Conservation (phyloP, 2,888 invertebrate genomes). For the Acanthoscelides obtectus region DNA sequence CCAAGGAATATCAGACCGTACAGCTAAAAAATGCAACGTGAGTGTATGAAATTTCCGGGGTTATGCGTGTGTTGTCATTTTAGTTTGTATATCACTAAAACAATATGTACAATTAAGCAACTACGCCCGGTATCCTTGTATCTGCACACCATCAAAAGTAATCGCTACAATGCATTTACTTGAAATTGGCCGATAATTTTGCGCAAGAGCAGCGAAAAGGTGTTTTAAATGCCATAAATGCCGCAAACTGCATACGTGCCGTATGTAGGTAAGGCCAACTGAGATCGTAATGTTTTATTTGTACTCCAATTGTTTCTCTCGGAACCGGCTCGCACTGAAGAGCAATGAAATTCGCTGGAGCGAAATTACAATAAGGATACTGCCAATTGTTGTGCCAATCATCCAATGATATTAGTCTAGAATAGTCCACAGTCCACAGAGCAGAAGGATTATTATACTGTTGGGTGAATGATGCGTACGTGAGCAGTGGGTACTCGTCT, state of each 20-base stretch:
- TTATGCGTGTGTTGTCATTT: too few species aligned
- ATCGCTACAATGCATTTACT: neutral
- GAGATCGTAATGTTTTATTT: neutral
- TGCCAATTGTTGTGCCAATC: slow-evolving; percentile 34
- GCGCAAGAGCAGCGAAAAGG: neutral
- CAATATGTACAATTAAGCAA: too few species aligned
- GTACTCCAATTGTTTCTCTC: neutral
- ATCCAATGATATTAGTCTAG: slow-evolving; percentile 28
- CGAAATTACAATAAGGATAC: slow-evolving; percentile 33
- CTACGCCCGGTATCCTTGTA: neutral
- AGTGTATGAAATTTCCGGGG: too few species aligned
- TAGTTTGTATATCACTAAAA: too few species aligned
- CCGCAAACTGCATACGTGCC: neutral
- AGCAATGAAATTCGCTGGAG: slow-evolving; percentile 29
- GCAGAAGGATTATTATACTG: neutral
- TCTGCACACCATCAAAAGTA: neutral
- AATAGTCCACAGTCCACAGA: neutral
- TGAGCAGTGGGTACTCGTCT: too few species aligned
- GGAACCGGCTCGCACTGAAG: slow-evolving; percentile 23
- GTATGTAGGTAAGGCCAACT: neutral
- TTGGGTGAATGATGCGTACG: neutral
- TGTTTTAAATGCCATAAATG: neutral
- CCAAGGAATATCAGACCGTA: too few species aligned
- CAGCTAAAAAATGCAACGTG: too few species aligned
- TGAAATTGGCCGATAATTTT: neutral